Conservation (phyloP, 1,140 invertebrate genomes). For the Streblospio benedicti region DNA sequence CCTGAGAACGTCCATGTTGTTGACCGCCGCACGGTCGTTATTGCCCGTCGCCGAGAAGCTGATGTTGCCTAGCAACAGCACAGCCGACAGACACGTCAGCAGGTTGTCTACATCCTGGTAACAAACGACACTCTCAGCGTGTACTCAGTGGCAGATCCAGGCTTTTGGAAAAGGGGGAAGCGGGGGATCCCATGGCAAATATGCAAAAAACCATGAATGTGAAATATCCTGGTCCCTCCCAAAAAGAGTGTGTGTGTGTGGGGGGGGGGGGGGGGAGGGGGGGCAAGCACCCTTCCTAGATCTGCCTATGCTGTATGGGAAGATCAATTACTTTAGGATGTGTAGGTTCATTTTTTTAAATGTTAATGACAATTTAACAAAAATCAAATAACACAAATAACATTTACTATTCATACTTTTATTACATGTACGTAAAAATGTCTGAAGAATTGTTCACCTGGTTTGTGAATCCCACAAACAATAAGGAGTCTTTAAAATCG, state of each 20-base stretch:
- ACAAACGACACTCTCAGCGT: slow-evolving; percentile 55
- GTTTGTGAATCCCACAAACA: slow-evolving; percentile 30
- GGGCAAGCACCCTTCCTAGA: no score
- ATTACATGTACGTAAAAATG: background rate
- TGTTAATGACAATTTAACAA: no score
- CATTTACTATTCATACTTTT: no score
- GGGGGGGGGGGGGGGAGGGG: no score
- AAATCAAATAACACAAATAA: no score
- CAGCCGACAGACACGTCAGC: slow-evolving; percentile 73
- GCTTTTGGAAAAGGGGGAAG: no score
- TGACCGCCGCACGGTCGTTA: slow-evolving; percentile 31
- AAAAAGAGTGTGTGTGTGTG: no score
- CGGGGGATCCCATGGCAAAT: no score
- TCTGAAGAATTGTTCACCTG: slow-evolving; percentile 21
- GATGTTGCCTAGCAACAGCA: slow-evolving; percentile 85
- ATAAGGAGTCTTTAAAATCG: slow-evolving; percentile 33
- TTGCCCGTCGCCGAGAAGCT: slow-evolving; percentile 54
- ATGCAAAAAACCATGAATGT: no score
- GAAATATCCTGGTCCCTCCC: background rate
- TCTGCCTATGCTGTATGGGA: no score
- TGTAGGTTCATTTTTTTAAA: no score
- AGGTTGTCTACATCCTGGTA: slow-evolving; percentile 71
- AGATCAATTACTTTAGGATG: no score
- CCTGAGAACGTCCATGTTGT: slow-evolving; percentile 18
- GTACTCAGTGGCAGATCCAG: background rate